A percentile compares a stretch with the other conserved stretches of the same genome.
These are phyloP conservation scores for Ceyx margarethae DNA, from an alignment of 2,113 vertebrate species.

Conservation along the genomic window DNA sequence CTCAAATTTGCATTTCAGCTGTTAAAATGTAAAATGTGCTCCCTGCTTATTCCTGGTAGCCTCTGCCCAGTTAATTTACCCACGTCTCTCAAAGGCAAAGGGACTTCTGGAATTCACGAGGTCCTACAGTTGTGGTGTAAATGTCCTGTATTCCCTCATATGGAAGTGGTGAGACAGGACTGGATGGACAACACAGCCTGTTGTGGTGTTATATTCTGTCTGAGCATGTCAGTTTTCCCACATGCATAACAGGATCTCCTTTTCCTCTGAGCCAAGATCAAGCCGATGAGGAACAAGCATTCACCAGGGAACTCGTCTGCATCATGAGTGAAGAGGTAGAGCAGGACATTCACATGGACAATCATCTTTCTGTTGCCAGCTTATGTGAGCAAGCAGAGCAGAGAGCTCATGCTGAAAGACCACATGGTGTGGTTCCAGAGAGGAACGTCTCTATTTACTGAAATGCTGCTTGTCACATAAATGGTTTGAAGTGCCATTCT, in stretches of 20 bases:
- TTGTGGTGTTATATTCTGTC: rapidly evolving
- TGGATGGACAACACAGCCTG: not conserved
- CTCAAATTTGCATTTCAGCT: not conserved
- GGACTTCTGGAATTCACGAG: not conserved
- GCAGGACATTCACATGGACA: not conserved
- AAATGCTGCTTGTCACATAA: not conserved
- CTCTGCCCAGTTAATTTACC: not conserved
- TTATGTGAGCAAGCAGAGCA: not conserved
- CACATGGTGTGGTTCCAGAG: not conserved
- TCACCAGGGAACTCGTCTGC: not conserved
- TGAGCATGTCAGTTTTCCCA: not conserved
- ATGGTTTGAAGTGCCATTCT: not conserved
- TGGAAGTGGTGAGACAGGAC: not conserved
- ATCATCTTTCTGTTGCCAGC: not conserved
- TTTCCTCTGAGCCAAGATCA: not conserved
- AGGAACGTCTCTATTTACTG: not conserved
- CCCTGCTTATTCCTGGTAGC: not conserved
- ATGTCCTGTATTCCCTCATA: not conserved
- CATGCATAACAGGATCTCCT: not conserved
- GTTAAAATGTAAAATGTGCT: not conserved
- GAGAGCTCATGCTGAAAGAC: not conserved
- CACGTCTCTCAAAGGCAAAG: not conserved
- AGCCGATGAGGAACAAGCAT: not conserved
- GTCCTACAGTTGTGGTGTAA: not conserved
- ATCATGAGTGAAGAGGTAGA: not conserved